These are phyloP conservation scores for honey bee (Apis mellifera) DNA, from an alignment of 1,140 invertebrate genomes.

Conservation along the genomic window Amel_HAv3.1 CM009934.2:10735001-10735500, in stretches of 20 bases:
- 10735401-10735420: slow-evolving; percentile 46
- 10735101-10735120: slow-evolving; percentile 1
- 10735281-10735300: background rate
- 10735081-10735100: background rate
- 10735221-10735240: background rate
- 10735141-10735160: slow-evolving; percentile 42
- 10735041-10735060: background rate
- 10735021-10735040: background rate
- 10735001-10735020: background rate
- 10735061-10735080: slow-evolving; percentile 55
- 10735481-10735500: slow-evolving; percentile 59
- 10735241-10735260: slow-evolving; percentile 1
- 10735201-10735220: slow-evolving; percentile 17
- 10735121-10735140: slow-evolving; percentile 48
- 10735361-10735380: slow-evolving; percentile 46
- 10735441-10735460: slow-evolving; percentile 55
- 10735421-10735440: slow-evolving; percentile 46
- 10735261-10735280: slow-evolving; percentile 6
- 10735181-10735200: slow-evolving; percentile 22
- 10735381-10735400: slow-evolving; percentile 25
- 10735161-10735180: slow-evolving; percentile 13
- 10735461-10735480: slow-evolving; percentile 60
- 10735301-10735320: background rate
- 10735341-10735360: slow-evolving; percentile 50
- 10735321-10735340: slow-evolving; percentile 30